Percentiles rank a stretch among this genome's conserved stretches.
These are phyloP conservation scores for Diachasmimorpha longicaudata DNA, from an alignment of 1,140 invertebrate genomes.

Conservation along the genomic window DNA sequence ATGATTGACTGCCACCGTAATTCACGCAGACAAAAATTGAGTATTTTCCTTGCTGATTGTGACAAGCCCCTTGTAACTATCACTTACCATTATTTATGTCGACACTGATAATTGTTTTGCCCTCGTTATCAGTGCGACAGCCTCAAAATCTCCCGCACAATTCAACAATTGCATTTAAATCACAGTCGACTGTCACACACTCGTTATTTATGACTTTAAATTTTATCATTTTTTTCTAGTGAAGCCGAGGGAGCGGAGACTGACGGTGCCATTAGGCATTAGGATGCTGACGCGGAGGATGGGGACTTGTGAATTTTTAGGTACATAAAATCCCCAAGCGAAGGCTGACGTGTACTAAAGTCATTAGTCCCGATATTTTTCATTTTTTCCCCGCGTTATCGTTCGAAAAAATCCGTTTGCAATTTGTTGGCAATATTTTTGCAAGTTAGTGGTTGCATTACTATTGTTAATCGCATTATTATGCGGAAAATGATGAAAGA, in stretches of 20 bases:
- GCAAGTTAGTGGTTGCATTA: neutral
- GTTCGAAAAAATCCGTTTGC: neutral
- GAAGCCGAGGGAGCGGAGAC: neutral
- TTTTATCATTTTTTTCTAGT: neutral
- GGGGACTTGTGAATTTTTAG: neutral
- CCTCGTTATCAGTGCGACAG: neutral
- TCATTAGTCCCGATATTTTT: neutral
- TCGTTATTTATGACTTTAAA: neutral
- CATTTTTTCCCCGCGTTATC: neutral
- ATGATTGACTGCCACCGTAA: neutral
- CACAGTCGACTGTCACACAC: neutral
- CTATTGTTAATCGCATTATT: neutral
- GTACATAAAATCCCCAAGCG: neutral
- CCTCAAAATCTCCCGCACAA: neutral
- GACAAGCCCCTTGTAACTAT: neutral
- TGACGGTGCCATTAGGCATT: neutral
- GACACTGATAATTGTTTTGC: neutral
- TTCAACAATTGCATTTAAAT: neutral
- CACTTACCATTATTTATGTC: neutral
- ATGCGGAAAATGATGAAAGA: neutral
- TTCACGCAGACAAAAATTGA: neutral
- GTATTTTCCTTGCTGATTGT: neutral
- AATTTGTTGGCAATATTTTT: neutral
- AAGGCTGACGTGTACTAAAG: neutral
- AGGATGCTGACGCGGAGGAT: neutral